Base-by-base conservation (phyloP, 2,888 invertebrate genomes). In the Chironomus tentans region DNA sequence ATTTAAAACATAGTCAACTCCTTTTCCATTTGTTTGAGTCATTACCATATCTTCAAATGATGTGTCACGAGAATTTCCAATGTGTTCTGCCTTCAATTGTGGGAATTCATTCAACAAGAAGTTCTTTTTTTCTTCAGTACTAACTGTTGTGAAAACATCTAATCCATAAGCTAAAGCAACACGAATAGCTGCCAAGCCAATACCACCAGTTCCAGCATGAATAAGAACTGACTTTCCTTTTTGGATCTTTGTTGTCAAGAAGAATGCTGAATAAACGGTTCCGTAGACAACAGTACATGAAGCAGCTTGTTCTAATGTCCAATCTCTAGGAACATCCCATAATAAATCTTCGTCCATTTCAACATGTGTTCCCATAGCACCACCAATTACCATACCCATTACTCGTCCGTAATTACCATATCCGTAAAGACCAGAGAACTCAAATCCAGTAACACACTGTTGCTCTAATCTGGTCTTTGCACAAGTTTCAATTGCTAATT, bases 1-100 rank as follows among this genome's bases (percentile, higher is more conserved):
- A 83, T 98, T 98, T 7, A 95, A 84, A 13, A 98, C 92, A 75
- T 97, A 85, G 81, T 98, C 94, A 0, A 98, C 97, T 50, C 97
- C 97, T 79, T 87, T 86, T 13, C 97, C 97, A 6, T 91, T 86
- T 0, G 97, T 97, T 80, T 90, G 88, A 70, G 86, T 86, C 79
- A 91, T 87, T 74, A 98, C 88, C 88, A 96, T 90, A 78, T 90
- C 88, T 82, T 97, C 97, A 82, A 98, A 98, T 0, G 91, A 89
- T 0, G 90, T 87, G 81, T 95, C 92, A 79, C 95, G 88, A 7
- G 97, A 94, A 83, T 95, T 94, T 21, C 94, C 93, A 80, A 98
- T 94, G 81, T 94, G 18, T 15, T 77, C 78, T 88, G 88, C 88
- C 83, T 88, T 86, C 0, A 89, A 82, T 78, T 85, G 80, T 0